A percentile compares a stretch with the other conserved stretches of the same genome.
Conservation (phyloP, 37 sponge, comb jelly and placozoan genomes). For the Halichondria panicea region DNA sequence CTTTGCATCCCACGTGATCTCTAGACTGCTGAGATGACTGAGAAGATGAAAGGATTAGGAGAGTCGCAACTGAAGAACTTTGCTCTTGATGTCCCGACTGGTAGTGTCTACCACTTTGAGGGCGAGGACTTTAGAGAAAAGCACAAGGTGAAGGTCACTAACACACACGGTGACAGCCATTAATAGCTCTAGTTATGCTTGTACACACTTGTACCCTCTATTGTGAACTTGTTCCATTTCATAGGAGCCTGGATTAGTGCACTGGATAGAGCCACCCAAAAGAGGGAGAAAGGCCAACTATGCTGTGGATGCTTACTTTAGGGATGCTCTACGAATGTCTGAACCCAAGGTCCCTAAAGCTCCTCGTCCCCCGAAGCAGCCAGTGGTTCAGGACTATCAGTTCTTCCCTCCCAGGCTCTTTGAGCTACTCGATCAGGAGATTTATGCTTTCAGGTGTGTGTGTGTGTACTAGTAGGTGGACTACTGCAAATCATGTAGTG, state of each 20-base stretch:
- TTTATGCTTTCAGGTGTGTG: conserved; percentile 74
- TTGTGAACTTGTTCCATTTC: neutral
- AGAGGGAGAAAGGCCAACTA: conserved; percentile 96
- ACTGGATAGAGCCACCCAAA: conserved; percentile 99
- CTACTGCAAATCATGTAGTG: too few species aligned
- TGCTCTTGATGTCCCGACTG: conserved; percentile 85
- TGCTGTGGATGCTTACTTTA: conserved; percentile 96
- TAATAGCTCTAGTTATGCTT: neutral
- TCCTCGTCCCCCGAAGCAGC: conserved; percentile 99
- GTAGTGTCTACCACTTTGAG: conserved; percentile 94
- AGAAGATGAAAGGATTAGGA: conserved; percentile 75
- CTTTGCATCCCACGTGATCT: neutral
- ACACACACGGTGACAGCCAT: neutral
- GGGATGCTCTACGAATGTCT: conserved; percentile 90
- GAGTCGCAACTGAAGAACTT: conserved; percentile 88
- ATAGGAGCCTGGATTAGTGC: conserved; percentile 43
- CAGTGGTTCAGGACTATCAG: conserved; percentile 96
- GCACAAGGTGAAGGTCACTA: conserved; percentile 53
- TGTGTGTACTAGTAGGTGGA: too few species aligned
- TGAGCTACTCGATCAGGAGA: conserved; percentile 97
- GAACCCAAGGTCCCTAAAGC: conserved; percentile 97
- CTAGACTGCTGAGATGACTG: conserved; percentile 76
- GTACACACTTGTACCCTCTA: neutral
- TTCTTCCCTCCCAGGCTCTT: conserved; percentile 95
- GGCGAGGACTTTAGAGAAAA: conserved; percentile 94